Evolutionary conservation across 2,113 vertebrate genomes (phyloP).

Genomic region (Oostethus manadensis): DNA sequence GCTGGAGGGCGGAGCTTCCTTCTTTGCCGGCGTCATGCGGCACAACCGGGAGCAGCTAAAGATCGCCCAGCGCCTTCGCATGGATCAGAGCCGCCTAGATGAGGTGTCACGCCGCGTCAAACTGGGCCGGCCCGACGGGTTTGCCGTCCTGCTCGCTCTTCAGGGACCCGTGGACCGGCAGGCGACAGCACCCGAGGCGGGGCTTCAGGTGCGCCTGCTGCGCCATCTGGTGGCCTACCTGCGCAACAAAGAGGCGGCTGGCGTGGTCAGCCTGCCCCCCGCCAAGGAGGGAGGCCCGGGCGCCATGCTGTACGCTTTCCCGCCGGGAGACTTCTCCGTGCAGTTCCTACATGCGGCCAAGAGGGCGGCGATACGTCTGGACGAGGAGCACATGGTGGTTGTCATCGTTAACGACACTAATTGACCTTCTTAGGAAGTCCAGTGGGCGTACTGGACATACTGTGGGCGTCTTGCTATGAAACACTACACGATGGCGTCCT

Average conservation of each 20-base stretch:
- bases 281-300: conserved; percentile 82
- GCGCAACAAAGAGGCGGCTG: conserved; percentile 97
- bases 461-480: neutral
- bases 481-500: neutral
- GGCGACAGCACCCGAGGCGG: conserved; percentile 75
- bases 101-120: conserved; percentile 92
- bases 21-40: conserved; percentile 81
- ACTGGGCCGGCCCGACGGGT: conserved; percentile 86
- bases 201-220: conserved; percentile 91
- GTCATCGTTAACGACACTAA: conserved; percentile 90
- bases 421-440: conserved; percentile 55
- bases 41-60: conserved; percentile 89
- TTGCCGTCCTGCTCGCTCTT: conserved; percentile 87
- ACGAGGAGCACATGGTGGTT: conserved; percentile 96
- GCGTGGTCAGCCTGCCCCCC: conserved; percentile 90
- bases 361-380: conserved; percentile 87
- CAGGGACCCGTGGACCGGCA: conserved; percentile 77
- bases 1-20: conserved; percentile 85
- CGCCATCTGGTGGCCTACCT: conserved; percentile 98
- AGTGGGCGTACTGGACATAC: neutral
- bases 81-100: conserved; percentile 94
- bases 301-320: conserved; percentile 96
- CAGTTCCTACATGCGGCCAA: conserved; percentile 92
- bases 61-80: conserved; percentile 93
- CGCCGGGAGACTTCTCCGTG: conserved; percentile 92